A percentile compares a stretch with the other conserved stretches of the same genome.
phyloP scores from a whole-genome alignment of 2,797 vertebrate species.

The Lithobates sylvaticus region DNA sequence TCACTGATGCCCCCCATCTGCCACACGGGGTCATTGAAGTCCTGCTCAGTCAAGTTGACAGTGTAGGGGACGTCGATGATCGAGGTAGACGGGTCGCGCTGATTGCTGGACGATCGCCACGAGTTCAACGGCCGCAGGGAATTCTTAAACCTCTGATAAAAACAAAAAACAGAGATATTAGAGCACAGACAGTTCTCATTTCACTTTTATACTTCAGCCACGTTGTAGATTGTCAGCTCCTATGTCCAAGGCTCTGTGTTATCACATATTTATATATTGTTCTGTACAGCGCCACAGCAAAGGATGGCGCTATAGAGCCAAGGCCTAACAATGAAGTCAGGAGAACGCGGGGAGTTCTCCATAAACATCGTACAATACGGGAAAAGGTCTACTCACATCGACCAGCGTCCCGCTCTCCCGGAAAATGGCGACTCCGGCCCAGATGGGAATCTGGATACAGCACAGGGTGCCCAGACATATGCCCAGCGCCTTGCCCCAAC shows the following conservation, averaged over 20 bases:
- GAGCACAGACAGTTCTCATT: too few species aligned
- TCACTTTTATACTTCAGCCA: too few species aligned
- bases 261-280: too few species aligned
- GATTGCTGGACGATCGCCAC: constrained; percentile 72
- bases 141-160: constrained; percentile 80
- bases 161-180: background rate
- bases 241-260: too few species aligned
- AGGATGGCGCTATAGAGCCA: background rate
- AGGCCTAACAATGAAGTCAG: background rate
- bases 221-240: too few species aligned
- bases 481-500: constrained; percentile 82
- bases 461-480: constrained; percentile 80
- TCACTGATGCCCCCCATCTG: constrained; percentile 64
- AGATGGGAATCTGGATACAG: constrained; percentile 85
- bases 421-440: constrained; percentile 79
- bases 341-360: too few species aligned
- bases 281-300: background rate
- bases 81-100: constrained; percentile 39
- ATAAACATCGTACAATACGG: too few species aligned
- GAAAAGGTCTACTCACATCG: constrained; percentile 75
- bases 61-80: constrained; percentile 77
- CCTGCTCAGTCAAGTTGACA: constrained; percentile 78
- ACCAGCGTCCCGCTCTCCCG: constrained; percentile 81
- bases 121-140: constrained; percentile 80
- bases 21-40: constrained; percentile 74